Evolutionary conservation across 1,140 invertebrate species (phyloP), one percentile per base, ranked within the genome.

Genomic region (Druon quercuslanigerum): DNA sequence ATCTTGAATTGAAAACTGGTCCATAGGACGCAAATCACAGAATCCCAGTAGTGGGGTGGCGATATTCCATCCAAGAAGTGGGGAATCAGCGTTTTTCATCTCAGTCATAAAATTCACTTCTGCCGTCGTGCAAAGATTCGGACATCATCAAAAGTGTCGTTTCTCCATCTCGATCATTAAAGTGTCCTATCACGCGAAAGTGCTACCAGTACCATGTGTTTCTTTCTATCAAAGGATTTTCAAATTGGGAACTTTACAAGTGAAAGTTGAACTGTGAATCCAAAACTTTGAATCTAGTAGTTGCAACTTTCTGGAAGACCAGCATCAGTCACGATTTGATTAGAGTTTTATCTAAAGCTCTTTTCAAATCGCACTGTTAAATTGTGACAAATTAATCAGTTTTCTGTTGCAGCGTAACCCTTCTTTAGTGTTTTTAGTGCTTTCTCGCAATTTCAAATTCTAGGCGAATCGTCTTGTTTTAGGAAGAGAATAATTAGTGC

Each of bases 1-100:
- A 82, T 76, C 73, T 76, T 73, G 81, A 72, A 87, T 85, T 75
- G 76, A 86, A 85, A 91, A 91, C 90, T 91, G 90, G 90, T 91
- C 90, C 90, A 90, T 86, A 83, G 78, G 81, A 84, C 82, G 85
- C 83, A 85, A 83, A 83, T 82, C 73, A 46, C 71, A 71, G 74
- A 52, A 57, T 72, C 11, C 11, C 40, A 33, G 71, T 73, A 73
- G 75, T 78, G 84, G 84, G 82, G 82, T 78, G 76, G 79, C 81
- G 73, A 82, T 82, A 80, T 76, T 73, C 25, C 73, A 51, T 77
- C 78, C 78, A 79, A 79, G 78, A 82, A 74, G 71, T 75, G 76
- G 73, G 60, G 76, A 81, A 80, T 81, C 81, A 46, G 40, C 76
- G 57, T 83, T 81, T 82, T 83, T 77, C 78, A 80, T 83, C 76